Conservation (phyloP, 2,888 invertebrate genomes). For the Lepidocyrtinus sp. region DNA sequence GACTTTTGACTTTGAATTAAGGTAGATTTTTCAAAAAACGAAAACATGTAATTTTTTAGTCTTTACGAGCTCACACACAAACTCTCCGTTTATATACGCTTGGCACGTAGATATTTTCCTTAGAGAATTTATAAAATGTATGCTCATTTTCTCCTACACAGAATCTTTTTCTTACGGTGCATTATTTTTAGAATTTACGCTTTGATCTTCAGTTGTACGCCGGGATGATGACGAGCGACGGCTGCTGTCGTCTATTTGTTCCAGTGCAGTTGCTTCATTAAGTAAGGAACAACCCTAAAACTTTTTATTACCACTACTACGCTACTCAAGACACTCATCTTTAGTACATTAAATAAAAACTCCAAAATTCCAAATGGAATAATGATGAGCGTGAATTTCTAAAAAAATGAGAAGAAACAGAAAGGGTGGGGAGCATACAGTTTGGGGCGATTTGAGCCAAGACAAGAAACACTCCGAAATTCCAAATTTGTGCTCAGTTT, state of each 20-base stretch:
- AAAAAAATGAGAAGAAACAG: not conserved
- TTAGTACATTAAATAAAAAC: constrained; percentile 11
- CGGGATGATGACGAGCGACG: constrained; percentile 57
- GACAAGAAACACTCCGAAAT: too few species aligned
- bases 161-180: constrained; percentile 32
- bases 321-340: constrained; percentile 1
- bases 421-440: too few species aligned
- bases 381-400: not conserved
- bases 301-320: constrained; percentile 36
- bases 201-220: constrained; percentile 45
- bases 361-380: too few species aligned
- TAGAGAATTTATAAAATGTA: not conserved
- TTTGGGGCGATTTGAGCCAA: not conserved
- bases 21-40: constrained; percentile 28
- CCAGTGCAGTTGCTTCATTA: constrained; percentile 62
- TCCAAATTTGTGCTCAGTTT: too few species aligned
- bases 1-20: constrained; percentile 58
- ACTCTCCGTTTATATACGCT: constrained; percentile 11
- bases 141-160: constrained; percentile 4
- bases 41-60: constrained; percentile 60
- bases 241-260: constrained; percentile 61
- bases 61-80: constrained; percentile 45
- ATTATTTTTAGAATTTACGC: constrained; percentile 53
- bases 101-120: not conserved
- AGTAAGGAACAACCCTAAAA: constrained; percentile 46